Percentiles rank a stretch among this genome's conserved stretches.
These are phyloP conservation scores for Calonectris borealis DNA, from an alignment of 2,113 vertebrate species.

Conservation along the genomic window DNA sequence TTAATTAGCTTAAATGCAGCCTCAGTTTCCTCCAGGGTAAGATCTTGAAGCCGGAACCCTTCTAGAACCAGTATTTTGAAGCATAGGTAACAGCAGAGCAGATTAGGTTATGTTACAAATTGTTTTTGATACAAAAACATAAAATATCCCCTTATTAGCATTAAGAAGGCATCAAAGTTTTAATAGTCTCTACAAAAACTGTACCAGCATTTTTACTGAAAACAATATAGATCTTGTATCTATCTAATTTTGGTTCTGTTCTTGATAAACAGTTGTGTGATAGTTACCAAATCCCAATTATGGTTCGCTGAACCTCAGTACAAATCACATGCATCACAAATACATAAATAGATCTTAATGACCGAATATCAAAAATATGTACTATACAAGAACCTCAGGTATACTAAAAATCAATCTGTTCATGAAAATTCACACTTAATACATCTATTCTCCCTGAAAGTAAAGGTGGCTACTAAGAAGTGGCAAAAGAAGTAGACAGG, in stretches of 20 bases:
- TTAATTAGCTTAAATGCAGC: neutral
- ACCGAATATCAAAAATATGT: constrained; percentile 73
- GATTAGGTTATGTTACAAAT: constrained; percentile 31
- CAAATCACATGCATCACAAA: constrained; percentile 23
- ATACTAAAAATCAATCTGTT: constrained; percentile 47
- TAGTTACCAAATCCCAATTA: neutral
- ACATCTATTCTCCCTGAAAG: constrained; percentile 59
- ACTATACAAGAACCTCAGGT: constrained; percentile 61
- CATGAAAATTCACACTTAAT: constrained; percentile 69
- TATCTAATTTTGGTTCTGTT: constrained; percentile 18
- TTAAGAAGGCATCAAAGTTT: constrained; percentile 62
- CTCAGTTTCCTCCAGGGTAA: neutral
- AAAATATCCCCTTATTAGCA: constrained; percentile 49
- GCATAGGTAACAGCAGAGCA: neutral
- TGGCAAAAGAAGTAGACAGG: constrained; percentile 29
- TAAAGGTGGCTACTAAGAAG: constrained; percentile 26
- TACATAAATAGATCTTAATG: constrained; percentile 63
- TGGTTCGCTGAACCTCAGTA: neutral
- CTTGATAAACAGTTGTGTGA: constrained; percentile 24
- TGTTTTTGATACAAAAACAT: constrained; percentile 71
- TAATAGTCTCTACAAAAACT: constrained; percentile 14
- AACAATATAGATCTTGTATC: neutral
- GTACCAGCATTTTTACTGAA: constrained; percentile 12
- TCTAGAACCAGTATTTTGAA: neutral
- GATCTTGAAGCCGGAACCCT: neutral